Conservation (phyloP, 2,888 invertebrate genomes). For the Lysandra coridon region DNA sequence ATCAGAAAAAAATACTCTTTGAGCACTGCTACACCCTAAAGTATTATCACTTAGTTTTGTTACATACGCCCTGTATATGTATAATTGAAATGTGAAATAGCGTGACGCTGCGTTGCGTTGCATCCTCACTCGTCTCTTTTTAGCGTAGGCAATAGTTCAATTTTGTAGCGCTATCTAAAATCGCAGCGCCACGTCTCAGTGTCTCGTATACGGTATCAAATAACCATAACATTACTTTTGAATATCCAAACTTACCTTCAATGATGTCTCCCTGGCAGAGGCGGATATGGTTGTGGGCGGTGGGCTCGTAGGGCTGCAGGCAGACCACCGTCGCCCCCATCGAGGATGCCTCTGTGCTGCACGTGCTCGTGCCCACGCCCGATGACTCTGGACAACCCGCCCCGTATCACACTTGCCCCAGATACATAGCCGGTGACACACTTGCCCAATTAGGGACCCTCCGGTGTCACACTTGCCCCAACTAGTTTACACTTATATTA, state of each 20-base stretch:
- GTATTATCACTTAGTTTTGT: too few species aligned
- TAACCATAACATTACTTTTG: not conserved
- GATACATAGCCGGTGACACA: constrained; percentile 29
- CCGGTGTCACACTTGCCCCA: not conserved
- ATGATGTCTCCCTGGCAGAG: constrained; percentile 94
- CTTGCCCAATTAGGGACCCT: not conserved
- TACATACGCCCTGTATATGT: too few species aligned
- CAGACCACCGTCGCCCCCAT: constrained; percentile 89
- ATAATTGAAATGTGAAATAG: too few species aligned
- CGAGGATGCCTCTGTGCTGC: not conserved
- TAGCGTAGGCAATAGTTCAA: too few species aligned
- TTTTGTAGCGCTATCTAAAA: not conserved
- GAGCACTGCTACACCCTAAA: too few species aligned
- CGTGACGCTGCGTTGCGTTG: too few species aligned
- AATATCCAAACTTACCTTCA: constrained; percentile 82
- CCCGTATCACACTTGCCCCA: constrained; percentile 5
- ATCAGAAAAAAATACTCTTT: too few species aligned
- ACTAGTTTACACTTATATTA: not conserved
- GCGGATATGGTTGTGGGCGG: constrained; percentile 88
- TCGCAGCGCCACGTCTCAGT: not conserved
- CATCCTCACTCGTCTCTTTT: too few species aligned
- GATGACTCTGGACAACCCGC: constrained; percentile 15
- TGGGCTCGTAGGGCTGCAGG: constrained; percentile 86
- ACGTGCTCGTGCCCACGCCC: constrained; percentile 16
- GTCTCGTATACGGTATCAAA: not conserved